These are phyloP conservation scores for Nemopilema nomurai DNA, from an alignment of 30 jellyfish, hydroid and myxozoan species.

Conservation along the genomic window DNA sequence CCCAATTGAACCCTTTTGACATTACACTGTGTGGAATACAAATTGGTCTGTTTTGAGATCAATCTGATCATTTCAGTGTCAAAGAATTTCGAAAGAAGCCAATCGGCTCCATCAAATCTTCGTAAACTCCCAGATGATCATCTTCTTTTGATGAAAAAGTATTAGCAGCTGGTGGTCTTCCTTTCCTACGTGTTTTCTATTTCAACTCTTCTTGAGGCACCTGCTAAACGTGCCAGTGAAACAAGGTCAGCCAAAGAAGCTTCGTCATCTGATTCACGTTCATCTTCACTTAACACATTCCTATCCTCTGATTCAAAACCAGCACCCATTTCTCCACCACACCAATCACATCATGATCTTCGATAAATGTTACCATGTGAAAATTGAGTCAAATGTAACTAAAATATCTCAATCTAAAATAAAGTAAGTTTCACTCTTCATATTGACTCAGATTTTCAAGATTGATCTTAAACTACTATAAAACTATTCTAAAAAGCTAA, in stretches of 20 bases:
- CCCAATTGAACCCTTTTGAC: conserved; percentile 38
- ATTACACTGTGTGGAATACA: conserved; percentile 45
- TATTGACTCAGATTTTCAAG: conserved; percentile 15
- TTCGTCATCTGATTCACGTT: conserved; percentile 44
- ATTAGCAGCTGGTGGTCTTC: conserved; percentile 32
- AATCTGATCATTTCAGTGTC: conserved; percentile 3
- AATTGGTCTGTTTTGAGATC: conserved; percentile 50
- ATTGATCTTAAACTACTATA: conserved; percentile 20
- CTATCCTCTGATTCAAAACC: conserved; percentile 60
- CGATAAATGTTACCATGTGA: conserved; percentile 35
- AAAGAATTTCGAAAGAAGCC: conserved; percentile 40
- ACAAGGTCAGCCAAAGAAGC: conserved; percentile 50
- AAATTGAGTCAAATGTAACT: background rate
- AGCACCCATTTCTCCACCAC: conserved; percentile 41
- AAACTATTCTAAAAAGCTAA: background rate
- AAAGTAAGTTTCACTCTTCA: conserved; percentile 11
- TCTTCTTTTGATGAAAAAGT: conserved; percentile 24
- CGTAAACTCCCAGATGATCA: conserved; percentile 25
- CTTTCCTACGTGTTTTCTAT: conserved; percentile 6
- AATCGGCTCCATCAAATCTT: conserved; percentile 36
- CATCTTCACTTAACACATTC: conserved; percentile 46
- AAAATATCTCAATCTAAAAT: background rate
- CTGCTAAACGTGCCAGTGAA: conserved; percentile 32
- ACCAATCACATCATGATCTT: conserved; percentile 61
- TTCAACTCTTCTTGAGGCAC: conserved; percentile 22